Percentiles rank a stretch among this genome's conserved stretches.
phyloP scores from a whole-genome alignment of 2,888 invertebrate species.

The Polydesmus complanatus region DNA sequence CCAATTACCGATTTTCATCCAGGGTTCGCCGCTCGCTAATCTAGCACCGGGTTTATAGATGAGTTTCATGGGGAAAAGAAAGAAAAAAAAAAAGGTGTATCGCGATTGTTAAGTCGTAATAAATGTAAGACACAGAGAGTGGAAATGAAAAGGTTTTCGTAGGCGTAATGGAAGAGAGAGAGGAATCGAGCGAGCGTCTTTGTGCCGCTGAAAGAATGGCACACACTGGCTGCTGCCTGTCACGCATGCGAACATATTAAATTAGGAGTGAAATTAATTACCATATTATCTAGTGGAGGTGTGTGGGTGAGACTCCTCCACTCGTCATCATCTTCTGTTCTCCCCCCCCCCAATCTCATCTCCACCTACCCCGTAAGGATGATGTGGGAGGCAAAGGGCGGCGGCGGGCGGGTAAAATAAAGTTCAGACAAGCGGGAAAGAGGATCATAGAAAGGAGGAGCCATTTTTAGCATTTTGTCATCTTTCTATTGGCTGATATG shows the following conservation, averaged over 20 bases:
- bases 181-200: not conserved
- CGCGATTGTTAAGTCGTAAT: not conserved
- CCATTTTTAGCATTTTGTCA: not conserved
- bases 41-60: not conserved
- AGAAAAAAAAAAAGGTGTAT: not conserved
- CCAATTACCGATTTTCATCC: too few relatives aligned
- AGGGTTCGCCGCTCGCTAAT: too few relatives aligned
- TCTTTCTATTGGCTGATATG: not conserved
- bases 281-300: slow-evolving; percentile 13
- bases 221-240: too few relatives aligned
- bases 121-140: not conserved
- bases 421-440: not conserved
- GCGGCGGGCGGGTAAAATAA: not conserved
- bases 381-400: not conserved
- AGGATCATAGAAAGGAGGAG: not conserved
- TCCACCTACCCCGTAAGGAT: not conserved
- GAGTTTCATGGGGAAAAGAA: not conserved
- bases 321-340: not conserved
- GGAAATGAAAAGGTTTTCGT: not conserved
- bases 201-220: not conserved
- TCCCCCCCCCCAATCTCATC: not conserved
- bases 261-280: slow-evolving; percentile 15
- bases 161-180: too few relatives aligned
- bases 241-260: slow-evolving; percentile 13
- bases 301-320: not conserved